phyloP scores from a whole-genome alignment of 2,113 vertebrate genomes.

The Hoplias malabaricus region DNA sequence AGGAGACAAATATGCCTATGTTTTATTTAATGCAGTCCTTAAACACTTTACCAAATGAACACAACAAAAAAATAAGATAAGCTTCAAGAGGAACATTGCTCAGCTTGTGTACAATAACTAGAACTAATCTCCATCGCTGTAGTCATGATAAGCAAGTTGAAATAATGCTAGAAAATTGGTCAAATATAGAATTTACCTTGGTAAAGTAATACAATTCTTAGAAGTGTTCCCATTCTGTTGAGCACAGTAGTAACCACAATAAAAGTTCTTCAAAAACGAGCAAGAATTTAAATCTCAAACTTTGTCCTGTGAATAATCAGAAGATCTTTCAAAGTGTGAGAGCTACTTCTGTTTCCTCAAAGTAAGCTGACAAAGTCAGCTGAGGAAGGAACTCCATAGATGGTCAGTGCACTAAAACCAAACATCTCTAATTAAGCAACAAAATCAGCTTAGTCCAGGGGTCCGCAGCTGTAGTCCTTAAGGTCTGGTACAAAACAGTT shows the following conservation, averaged over 20 bases:
- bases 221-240: background rate
- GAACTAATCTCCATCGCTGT: background rate
- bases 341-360: background rate
- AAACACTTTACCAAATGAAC: no score
- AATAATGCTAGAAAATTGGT: background rate
- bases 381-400: background rate
- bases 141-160: background rate
- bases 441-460: no score
- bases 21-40: background rate
- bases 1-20: background rate
- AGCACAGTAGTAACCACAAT: background rate
- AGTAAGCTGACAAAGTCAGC: no score
- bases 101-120: background rate
- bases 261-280: no score
- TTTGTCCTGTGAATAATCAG: no score
- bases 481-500: no score
- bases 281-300: no score
- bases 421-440: no score
- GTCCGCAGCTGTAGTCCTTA: no score
- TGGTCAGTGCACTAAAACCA: background rate
- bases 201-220: constrained; percentile 9
- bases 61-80: no score
- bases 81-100: no score
- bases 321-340: background rate
- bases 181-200: constrained; percentile 21